phyloP scores from a whole-genome alignment of 2,888 invertebrate species.

The Eulithis prunata region DNA sequence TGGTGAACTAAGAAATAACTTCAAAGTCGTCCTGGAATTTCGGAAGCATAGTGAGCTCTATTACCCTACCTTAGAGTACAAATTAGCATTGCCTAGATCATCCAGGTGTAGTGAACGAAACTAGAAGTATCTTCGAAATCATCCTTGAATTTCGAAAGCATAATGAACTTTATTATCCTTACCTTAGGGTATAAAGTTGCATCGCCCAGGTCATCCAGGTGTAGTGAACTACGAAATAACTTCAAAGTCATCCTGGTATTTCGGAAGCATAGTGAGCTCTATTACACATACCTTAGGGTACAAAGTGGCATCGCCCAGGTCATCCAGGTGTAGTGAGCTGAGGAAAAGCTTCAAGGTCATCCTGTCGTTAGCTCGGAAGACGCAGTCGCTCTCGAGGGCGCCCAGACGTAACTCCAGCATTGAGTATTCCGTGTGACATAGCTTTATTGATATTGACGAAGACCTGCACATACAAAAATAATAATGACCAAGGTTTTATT shows the following conservation, averaged over 20 bases:
- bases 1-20: slow-evolving; percentile 87
- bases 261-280: no score
- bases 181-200: slow-evolving; percentile 71
- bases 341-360: slow-evolving; percentile 89
- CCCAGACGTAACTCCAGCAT: slow-evolving; percentile 87
- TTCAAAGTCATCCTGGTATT: slow-evolving; percentile 88
- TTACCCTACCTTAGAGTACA: slow-evolving; percentile 87
- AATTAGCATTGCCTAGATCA: slow-evolving; percentile 22
- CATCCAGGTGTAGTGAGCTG: slow-evolving; percentile 87
- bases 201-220: slow-evolving; percentile 89
- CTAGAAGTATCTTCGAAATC: no score
- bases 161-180: no score
- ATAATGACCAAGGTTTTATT: no score
- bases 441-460: slow-evolving; percentile 85
- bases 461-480: slow-evolving; percentile 20
- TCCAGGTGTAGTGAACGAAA: no score
- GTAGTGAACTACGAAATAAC: slow-evolving; percentile 86
- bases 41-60: no score
- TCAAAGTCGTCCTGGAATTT: no score
- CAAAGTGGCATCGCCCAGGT: slow-evolving; percentile 89
- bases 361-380: slow-evolving; percentile 90
- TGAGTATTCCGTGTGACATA: slow-evolving; percentile 89
- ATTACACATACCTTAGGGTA: slow-evolving; percentile 86
- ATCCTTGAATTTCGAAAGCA: no score
- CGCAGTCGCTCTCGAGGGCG: slow-evolving; percentile 89